These are phyloP conservation scores for Parnassius orleans DNA, from an alignment of 2,888 invertebrate genomes.

Conservation along the genomic window DNA sequence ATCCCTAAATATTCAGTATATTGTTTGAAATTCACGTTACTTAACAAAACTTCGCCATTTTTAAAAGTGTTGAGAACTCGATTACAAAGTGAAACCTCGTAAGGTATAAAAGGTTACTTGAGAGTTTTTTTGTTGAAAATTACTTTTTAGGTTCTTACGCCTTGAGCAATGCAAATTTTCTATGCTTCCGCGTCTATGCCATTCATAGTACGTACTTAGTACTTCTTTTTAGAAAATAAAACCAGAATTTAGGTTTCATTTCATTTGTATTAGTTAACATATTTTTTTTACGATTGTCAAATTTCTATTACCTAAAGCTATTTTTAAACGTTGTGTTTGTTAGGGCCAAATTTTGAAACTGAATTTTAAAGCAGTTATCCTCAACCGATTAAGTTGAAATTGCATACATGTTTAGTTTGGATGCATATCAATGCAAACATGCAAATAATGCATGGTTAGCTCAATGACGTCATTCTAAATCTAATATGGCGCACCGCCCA, in stretches of 20 bases:
- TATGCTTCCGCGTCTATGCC: neutral
- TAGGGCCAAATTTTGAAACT: no score
- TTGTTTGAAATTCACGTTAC: slow-evolving; percentile 11
- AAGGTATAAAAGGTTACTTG: slow-evolving; percentile 32
- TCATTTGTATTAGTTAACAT: neutral
- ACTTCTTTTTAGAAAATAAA: slow-evolving; percentile 20
- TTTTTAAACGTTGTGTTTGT: no score
- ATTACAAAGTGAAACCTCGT: slow-evolving; percentile 22
- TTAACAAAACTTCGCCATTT: slow-evolving; percentile 12
- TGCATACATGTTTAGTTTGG: no score
- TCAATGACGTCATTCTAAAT: no score
- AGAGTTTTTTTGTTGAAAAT: slow-evolving; percentile 22
- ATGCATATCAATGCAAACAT: no score
- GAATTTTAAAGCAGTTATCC: no score
- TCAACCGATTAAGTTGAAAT: no score
- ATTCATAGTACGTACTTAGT: slow-evolving; percentile 1
- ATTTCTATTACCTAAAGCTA: neutral
- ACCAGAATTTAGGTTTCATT: neutral
- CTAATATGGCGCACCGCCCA: no score
- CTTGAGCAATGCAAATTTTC: slow-evolving; percentile 7
- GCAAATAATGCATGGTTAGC: no score
- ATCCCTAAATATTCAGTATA: neutral
- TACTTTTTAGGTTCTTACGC: slow-evolving; percentile 26
- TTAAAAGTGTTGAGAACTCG: slow-evolving; percentile 20
- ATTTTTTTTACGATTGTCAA: neutral